Base-by-base conservation (phyloP, 2,797 vertebrate species). In the Erithacus rubecula region DNA sequence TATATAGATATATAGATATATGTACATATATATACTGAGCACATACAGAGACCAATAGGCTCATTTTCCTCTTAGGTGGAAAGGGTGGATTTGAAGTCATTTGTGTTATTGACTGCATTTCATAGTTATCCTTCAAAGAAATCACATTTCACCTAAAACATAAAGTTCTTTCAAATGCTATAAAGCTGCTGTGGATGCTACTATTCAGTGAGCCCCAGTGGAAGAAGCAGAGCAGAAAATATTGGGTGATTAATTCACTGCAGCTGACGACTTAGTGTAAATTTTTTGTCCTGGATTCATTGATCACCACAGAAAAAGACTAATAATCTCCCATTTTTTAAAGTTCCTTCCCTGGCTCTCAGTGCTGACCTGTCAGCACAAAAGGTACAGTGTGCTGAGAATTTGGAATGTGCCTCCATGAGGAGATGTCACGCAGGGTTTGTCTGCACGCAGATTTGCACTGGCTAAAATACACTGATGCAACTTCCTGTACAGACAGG, bases 241-340 rank as follows among this genome's bases (percentile, higher is more conserved):
- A 17, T 11, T 0, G 0, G 18, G 29, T 56, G 32, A 79, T 46
- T 39, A n/a, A 43, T 29, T 78, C 23, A 14, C 8, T 53, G 39
- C 21, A 46, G 71, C 53, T 60, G 46, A 80, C 1, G 6, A 44
- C 12, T 46, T 52, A 19, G 24, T 43, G 37, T 16, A 64, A 32
- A 2, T 3, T 37, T 49, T 84, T 72, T 65, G 23, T 44, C 47
- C 52, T 3, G 4, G 24, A 44, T 67, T 34, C 34, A 39, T 22
- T 24, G 56, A 37, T 53, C 37, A 32, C 26, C 41, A 21, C 27
- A 55, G 30, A 34, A 53, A 79, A 79, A 87, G 76, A n/a, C 15
- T 9, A 46, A 47, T 2, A 1, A 39, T 37, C 24, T 82, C 39
- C 29, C 9, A 1, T 58, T 75, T 52, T 68, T 87, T 43, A 10